A percentile compares a stretch with the other conserved stretches of the same genome.
These are phyloP conservation scores for Oophaga sylvatica DNA, from an alignment of 2,797 vertebrate genomes.

Conservation along the genomic window DNA sequence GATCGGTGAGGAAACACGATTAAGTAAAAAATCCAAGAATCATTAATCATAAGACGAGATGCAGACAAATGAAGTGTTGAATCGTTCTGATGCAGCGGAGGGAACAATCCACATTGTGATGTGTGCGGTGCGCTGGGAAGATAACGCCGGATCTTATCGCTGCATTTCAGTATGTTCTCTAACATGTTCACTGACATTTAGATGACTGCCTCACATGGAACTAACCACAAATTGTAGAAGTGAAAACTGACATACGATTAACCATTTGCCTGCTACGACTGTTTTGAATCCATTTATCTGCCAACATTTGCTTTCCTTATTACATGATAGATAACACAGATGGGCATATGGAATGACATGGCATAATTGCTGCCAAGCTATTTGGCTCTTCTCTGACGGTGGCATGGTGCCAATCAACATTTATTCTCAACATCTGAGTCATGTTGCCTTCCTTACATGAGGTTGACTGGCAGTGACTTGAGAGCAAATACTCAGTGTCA, in stretches of 20 bases:
- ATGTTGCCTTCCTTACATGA: neutral
- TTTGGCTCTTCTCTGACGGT: neutral
- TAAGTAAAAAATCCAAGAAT: neutral
- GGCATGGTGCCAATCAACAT: neutral
- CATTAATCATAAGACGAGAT: constrained; percentile 22
- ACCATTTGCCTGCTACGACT: neutral
- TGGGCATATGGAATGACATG: neutral
- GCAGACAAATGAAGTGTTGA: constrained; percentile 8
- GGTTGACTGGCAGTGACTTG: neutral
- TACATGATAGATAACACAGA: neutral
- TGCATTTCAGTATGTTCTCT: constrained; percentile 1
- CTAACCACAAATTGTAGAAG: neutral
- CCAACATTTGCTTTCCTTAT: neutral
- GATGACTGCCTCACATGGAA: neutral
- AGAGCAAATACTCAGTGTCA: neutral
- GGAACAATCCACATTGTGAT: neutral
- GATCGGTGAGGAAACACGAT: neutral
- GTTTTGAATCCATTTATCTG: neutral
- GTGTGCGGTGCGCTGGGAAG: neutral
- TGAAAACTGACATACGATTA: neutral
- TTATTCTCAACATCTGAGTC: neutral
- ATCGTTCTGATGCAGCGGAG: constrained; percentile 2
- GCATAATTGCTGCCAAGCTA: neutral
- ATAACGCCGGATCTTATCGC: neutral
- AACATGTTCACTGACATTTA: constrained; percentile 35